phyloP scores from a whole-genome alignment of 23 tunicate species.

The Diplosoma virens region DNA sequence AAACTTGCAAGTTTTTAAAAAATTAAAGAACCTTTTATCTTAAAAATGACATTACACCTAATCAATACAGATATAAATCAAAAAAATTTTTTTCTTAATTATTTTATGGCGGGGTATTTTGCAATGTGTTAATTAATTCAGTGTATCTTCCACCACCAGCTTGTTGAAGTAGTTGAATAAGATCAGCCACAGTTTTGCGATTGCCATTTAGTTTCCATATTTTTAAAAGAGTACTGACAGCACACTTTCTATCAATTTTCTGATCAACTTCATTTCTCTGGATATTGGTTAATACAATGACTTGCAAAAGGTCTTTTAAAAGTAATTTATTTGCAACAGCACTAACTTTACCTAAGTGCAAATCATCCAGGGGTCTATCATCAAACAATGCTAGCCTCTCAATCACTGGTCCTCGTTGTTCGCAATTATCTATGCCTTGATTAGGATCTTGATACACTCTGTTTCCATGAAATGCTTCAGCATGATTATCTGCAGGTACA shows the following conservation, averaged over 20 bases:
- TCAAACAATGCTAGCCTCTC: not conserved
- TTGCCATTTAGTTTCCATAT: not conserved
- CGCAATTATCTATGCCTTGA: no score
- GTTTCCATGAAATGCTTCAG: slow-evolving; percentile 7
- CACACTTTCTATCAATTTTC: not conserved
- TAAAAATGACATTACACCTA: no score
- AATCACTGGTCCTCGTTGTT: not conserved
- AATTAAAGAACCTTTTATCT: no score
- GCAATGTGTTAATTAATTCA: not conserved
- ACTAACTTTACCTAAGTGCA: slow-evolving; percentile 1
- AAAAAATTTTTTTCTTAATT: no score
- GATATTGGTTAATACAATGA: not conserved
- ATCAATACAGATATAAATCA: no score
- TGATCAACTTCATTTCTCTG: not conserved
- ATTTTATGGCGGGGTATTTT: not conserved
- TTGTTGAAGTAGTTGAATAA: not conserved
- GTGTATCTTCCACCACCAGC: not conserved
- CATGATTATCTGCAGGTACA: not conserved
- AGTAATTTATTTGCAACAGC: not conserved
- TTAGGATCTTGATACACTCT: not conserved
- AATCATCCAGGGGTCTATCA: not conserved
- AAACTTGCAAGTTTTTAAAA: no score
- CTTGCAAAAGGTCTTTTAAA: not conserved
- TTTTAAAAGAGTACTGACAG: not conserved
- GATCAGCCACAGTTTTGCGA: not conserved